Percentiles rank a stretch among this genome's conserved stretches.
phyloP scores from a whole-genome alignment of 2,113 vertebrate species.

The Chitala chitala region DNA sequence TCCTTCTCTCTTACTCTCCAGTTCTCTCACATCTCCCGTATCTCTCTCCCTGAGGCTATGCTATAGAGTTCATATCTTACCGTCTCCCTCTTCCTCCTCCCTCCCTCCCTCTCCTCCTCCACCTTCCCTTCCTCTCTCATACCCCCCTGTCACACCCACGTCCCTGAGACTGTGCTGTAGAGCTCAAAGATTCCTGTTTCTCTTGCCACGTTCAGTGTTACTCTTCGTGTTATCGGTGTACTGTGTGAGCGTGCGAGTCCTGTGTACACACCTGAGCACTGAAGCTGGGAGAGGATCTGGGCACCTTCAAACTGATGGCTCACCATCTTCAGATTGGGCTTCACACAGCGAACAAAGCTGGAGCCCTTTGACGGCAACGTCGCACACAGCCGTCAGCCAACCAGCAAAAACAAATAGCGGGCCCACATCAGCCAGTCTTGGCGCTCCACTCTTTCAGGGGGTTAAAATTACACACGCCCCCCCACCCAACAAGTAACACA shows the following conservation, averaged over 20 bases:
- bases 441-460: no score
- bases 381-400: background rate
- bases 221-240: no score
- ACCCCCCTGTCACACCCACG: background rate
- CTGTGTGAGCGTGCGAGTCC: no score
- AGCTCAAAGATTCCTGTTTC: no score
- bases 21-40: no score
- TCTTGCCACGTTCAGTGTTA: no score
- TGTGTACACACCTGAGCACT: slow-evolving; percentile 86
- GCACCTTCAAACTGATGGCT: slow-evolving; percentile 92
- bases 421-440: background rate
- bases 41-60: no score
- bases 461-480: no score
- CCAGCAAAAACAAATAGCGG: background rate
- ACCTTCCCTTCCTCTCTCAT: background rate
- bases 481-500: no score
- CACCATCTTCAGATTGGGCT: slow-evolving; percentile 97
- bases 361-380: slow-evolving; percentile 72
- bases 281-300: slow-evolving; percentile 95
- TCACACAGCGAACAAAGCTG: slow-evolving; percentile 95
- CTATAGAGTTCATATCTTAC: no score
- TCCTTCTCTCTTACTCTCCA: no score
- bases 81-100: background rate
- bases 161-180: background rate
- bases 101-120: background rate